phyloP scores from a whole-genome alignment of 2,113 vertebrate genomes.

The Athene noctua region DNA sequence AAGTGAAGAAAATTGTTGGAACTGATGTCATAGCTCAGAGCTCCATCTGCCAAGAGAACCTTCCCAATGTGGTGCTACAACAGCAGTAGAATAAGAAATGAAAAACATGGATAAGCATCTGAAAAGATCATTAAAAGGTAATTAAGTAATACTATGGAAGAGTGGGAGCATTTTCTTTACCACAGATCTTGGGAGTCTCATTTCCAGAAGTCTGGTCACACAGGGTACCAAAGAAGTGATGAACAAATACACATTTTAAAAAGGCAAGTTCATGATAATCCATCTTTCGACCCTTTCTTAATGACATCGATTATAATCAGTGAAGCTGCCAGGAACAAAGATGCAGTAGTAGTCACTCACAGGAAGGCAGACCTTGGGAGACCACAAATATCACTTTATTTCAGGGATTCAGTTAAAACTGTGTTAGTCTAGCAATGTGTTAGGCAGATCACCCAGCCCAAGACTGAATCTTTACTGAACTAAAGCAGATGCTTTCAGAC shows the following conservation, averaged over 20 bases:
- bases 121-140: background rate
- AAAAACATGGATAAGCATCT: background rate
- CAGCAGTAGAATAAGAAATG: background rate
- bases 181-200: background rate
- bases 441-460: background rate
- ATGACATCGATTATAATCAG: background rate
- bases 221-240: background rate
- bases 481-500: background rate
- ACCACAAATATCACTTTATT: background rate
- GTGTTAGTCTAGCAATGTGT: background rate
- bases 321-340: background rate
- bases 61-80: background rate
- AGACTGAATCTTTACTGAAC: background rate
- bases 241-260: background rate
- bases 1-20: background rate
- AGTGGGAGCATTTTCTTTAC: background rate
- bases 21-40: background rate
- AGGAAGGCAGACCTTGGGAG: background rate
- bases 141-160: background rate
- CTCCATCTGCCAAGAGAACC: background rate
- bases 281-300: background rate
- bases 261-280: background rate
- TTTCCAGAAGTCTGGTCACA: background rate
- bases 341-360: background rate
- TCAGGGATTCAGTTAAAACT: background rate